A percentile compares a stretch with the other conserved stretches of the same genome.
Evolutionary conservation across 2,113 vertebrate species (phyloP).

Genomic region (Ptyas mucosa): DNA sequence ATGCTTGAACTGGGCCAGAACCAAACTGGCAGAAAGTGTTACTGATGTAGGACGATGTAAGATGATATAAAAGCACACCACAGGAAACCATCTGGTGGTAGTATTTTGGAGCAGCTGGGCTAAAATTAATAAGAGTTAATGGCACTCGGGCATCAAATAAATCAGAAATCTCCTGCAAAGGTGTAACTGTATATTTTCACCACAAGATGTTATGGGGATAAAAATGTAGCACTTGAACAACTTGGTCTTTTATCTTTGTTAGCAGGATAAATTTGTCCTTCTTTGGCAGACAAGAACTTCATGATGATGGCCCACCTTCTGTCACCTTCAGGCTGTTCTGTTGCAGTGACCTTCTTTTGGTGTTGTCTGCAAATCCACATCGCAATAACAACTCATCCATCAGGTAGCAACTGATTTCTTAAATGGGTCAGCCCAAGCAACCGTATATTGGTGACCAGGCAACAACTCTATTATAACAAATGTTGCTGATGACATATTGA

Average conservation of each 20-base stretch:
- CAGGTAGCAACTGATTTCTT: conserved; percentile 4
- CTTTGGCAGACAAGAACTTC: background rate
- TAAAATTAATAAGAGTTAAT: conserved; percentile 1
- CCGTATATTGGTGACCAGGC: background rate
- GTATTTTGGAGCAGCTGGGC: background rate
- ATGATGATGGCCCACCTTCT: background rate
- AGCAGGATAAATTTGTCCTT: background rate
- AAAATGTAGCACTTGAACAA: background rate
- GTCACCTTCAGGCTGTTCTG: background rate
- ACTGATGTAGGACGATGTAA: background rate
- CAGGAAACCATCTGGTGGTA: background rate
- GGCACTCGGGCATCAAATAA: background rate
- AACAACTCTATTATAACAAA: conserved; percentile 13
- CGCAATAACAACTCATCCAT: conserved; percentile 26
- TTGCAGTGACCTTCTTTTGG: background rate
- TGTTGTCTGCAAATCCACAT: background rate
- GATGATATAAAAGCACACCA: background rate
- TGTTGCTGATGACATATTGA: background rate
- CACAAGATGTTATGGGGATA: background rate
- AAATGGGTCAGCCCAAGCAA: conserved; percentile 5
- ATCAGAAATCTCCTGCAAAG: background rate
- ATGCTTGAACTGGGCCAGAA: background rate
- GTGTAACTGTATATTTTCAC: background rate
- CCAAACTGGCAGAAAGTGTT: background rate
- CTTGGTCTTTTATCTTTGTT: background rate